phyloP scores from a whole-genome alignment of 2,797 vertebrate genomes.

The Megalops cyprinoides region DNA sequence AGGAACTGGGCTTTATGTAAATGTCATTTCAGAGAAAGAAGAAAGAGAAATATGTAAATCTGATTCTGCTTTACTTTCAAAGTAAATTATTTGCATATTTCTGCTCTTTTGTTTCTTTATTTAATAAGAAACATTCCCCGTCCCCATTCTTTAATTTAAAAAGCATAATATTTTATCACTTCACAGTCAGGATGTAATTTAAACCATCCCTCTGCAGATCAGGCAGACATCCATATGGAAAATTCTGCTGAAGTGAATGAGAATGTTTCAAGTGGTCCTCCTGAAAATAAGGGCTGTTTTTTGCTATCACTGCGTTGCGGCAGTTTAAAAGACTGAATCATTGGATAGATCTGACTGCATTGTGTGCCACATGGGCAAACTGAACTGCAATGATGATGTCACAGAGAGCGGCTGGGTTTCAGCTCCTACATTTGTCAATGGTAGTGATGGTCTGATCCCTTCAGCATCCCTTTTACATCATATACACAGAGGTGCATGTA shows the following conservation, averaged over 20 bases:
- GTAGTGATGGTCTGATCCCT: not conserved
- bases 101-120: not conserved
- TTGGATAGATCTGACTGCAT: not conserved
- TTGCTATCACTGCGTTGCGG: not conserved
- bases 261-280: conserved; percentile 1
- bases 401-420: not conserved
- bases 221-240: not conserved
- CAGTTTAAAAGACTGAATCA: conserved; percentile 18
- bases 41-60: conserved; percentile 17
- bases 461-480: not conserved
- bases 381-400: not conserved
- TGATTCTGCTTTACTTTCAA: conserved; percentile 18
- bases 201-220: not conserved
- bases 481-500: not conserved
- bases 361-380: not conserved
- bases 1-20: not conserved
- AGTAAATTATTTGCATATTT: conserved; percentile 20
- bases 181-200: not conserved
- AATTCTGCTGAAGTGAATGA: conserved; percentile 9
- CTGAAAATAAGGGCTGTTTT: not conserved
- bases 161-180: not conserved
- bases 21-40: conserved; percentile 31
- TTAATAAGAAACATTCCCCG: not conserved
- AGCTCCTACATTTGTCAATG: not conserved
- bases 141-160: not conserved